Base-by-base conservation (phyloP, 2,888 invertebrate genomes). In the Coronaproctus castanopsis region DNA sequence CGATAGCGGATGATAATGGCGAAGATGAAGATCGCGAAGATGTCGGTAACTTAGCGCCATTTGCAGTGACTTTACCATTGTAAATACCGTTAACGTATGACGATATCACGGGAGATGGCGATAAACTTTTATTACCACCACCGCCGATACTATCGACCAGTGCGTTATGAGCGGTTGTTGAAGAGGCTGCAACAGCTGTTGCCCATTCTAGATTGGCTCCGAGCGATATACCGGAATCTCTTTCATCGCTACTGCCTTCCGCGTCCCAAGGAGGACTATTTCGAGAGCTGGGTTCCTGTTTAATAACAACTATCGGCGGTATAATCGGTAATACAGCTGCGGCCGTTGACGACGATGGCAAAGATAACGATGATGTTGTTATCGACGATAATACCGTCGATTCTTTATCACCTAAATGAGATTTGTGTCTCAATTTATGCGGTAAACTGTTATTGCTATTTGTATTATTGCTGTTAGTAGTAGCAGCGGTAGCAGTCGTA, bases 391-490 rank as follows among this genome's bases (percentile, higher is more conserved):
- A n/a, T 61, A 87, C 87, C 10, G 88, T 88, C n/a, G 71, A 69
- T 70, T 90, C 90, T 70, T 88, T 88, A 70, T 90, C 90, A 10
- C 88, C 88, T 63, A 91, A 77, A 69, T 89, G 85, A 49, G 86
- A 85, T 73, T 92, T 92, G 77, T 92, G 91, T 70, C 92, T 82
- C 64, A 92, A 77, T 71, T 92, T 92, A 67, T 89, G 80, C 2
- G 92, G 92, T 70, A 92, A 76, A 67, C 87, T 82, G 70, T 87
- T 87, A 73, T 85, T 83, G 48, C 54, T n/a, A 3, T 54, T 51
- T 52, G 1, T 22, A 22, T n/a, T 8, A 21, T 14, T 21, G n/a
- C 8, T 20, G 36, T 22, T 22, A 52, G 53, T 55, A 2, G 24
- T 54, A 21, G 52, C 54, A 18, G 22, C 55, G 56, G 50, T 20